These are phyloP conservation scores for Frieseomelitta varia DNA, from an alignment of 1,140 invertebrate genomes.

Conservation along the genomic window DNA sequence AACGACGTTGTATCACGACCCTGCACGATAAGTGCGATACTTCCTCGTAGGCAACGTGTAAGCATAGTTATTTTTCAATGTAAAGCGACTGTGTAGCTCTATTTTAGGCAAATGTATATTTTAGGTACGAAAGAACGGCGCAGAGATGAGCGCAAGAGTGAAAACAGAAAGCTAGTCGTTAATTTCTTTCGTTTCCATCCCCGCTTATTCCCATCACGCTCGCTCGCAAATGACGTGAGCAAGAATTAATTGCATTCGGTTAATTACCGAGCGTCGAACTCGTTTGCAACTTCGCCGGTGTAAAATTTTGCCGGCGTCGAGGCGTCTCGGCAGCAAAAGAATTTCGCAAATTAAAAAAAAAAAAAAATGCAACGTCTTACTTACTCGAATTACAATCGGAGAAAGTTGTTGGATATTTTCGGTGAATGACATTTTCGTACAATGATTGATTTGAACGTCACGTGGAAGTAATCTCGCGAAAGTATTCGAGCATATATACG, in stretches of 20 bases:
- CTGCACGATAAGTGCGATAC: conserved; percentile 25
- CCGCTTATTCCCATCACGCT: background rate
- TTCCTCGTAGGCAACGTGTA: conserved; percentile 46
- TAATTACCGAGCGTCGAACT: background rate
- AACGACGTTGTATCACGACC: background rate
- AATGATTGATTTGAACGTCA: too few relatives aligned
- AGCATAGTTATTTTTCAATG: conserved; percentile 64
- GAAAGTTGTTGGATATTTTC: too few relatives aligned
- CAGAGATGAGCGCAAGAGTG: background rate
- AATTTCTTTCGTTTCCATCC: background rate
- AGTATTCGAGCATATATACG: too few relatives aligned
- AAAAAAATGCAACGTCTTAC: too few relatives aligned
- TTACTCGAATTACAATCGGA: too few relatives aligned
- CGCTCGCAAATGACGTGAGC: background rate
- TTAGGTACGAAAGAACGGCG: conserved; percentile 54
- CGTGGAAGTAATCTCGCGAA: too few relatives aligned
- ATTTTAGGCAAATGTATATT: conserved; percentile 69
- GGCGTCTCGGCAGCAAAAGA: background rate
- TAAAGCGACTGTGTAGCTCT: conserved; percentile 53
- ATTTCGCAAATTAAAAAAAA: too few relatives aligned
- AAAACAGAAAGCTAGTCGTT: background rate
- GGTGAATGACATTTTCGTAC: too few relatives aligned
- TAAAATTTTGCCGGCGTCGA: background rate
- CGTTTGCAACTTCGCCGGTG: background rate
- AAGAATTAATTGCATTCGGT: conserved; percentile 1